Evolutionary conservation across 2,888 invertebrate species (phyloP).

Genomic region (Lumbricus terrestris): DNA sequence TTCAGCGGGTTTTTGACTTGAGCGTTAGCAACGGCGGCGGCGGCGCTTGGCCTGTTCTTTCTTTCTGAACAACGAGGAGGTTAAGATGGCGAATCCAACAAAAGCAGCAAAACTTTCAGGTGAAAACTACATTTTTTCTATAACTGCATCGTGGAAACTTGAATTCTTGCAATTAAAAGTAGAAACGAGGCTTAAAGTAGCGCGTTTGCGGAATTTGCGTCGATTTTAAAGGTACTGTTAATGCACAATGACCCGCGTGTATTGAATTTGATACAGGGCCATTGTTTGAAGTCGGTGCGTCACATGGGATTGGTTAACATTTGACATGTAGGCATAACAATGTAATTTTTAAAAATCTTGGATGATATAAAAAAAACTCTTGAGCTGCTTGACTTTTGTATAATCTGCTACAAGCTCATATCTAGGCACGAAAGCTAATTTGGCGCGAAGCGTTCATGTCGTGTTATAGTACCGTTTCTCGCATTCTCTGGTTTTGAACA

Average conservation of each 20-base stretch:
- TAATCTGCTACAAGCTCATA: background rate
- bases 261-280: background rate
- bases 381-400: background rate
- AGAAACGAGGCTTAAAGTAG: background rate
- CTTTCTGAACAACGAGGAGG: background rate
- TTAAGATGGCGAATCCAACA: conserved; percentile 7
- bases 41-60: conserved; percentile 12
- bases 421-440: background rate
- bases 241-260: background rate
- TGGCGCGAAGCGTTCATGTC: background rate
- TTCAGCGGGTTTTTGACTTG: background rate
- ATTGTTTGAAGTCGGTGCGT: background rate
- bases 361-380: background rate
- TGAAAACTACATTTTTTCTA: background rate
- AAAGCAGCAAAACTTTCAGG: background rate
- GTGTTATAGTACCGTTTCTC: background rate
- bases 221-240: background rate
- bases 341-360: background rate
- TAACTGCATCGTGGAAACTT: background rate
- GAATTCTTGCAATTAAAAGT: background rate
- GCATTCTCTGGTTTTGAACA: background rate
- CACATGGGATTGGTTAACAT: background rate
- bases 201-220: background rate
- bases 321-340: background rate
- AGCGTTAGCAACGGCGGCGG: conserved; percentile 6